These are phyloP conservation scores for Cecropterus lyciades DNA, from an alignment of 1,140 invertebrate genomes.

Conservation along the genomic window DNA sequence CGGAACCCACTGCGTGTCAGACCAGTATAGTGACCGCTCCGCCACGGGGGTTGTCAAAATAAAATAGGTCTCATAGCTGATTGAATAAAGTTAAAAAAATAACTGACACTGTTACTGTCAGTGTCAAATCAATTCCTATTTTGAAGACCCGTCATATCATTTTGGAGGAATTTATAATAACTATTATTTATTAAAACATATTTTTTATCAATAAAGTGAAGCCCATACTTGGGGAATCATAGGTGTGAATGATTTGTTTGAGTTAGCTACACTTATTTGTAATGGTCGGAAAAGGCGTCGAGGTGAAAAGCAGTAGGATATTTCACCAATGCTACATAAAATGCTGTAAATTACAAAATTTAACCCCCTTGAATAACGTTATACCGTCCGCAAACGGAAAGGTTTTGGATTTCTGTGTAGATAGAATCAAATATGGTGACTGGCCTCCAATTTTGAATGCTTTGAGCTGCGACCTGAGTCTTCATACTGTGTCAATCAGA, in stretches of 20 bases:
- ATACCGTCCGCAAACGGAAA: constrained; percentile 70
- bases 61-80: too few species aligned
- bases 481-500: constrained; percentile 85
- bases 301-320: constrained; percentile 71
- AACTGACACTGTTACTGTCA: constrained; percentile 32
- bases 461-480: constrained; percentile 86
- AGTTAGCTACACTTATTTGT: constrained; percentile 53
- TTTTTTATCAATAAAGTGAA: constrained; percentile 43
- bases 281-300: constrained; percentile 75
- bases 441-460: constrained; percentile 89
- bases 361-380: constrained; percentile 71
- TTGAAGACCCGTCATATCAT: constrained; percentile 53
- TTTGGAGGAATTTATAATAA: constrained; percentile 59
- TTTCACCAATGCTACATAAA: constrained; percentile 81
- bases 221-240: constrained; percentile 12
- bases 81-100: too few species aligned
- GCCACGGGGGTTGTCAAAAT: too few species aligned
- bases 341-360: constrained; percentile 80
- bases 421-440: constrained; percentile 88
- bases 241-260: constrained; percentile 49
- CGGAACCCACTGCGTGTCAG: too few species aligned
- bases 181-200: constrained; percentile 45
- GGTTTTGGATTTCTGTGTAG: constrained; percentile 87
- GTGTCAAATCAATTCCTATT: constrained; percentile 57
- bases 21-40: too few species aligned